phyloP scores from a whole-genome alignment of 2,888 invertebrate species.

The Campoletis raptor region DNA sequence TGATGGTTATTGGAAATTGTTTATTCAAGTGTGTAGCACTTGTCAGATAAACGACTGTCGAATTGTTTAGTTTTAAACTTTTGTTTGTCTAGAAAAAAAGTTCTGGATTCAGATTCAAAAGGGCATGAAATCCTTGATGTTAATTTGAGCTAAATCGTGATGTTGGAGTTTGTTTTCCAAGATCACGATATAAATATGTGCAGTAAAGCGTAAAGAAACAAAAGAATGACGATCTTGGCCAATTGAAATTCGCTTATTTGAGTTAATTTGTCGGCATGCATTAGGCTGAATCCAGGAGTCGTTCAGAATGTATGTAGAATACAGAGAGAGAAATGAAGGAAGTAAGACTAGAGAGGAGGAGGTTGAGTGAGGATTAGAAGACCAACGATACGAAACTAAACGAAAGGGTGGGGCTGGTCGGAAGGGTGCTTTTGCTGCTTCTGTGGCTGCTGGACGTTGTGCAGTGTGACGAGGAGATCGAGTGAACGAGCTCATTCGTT shows the following conservation, averaged over 20 bases:
- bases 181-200: too few relatives aligned
- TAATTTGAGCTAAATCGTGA: too few relatives aligned
- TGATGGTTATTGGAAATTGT: not conserved
- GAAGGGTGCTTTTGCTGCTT: constrained; percentile 63
- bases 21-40: not conserved
- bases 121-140: too few relatives aligned
- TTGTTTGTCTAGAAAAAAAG: not conserved
- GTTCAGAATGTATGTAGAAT: not conserved
- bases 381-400: constrained; percentile 67
- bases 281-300: not conserved
- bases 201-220: not conserved
- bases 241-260: constrained; percentile 1
- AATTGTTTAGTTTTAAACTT: not conserved
- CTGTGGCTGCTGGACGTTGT: constrained; percentile 60
- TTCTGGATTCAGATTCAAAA: not conserved
- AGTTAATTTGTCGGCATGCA: constrained; percentile 12
- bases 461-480: constrained; percentile 65
- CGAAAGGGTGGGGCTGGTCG: constrained; percentile 60
- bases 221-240: not conserved
- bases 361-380: constrained; percentile 73
- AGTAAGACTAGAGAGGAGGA: constrained; percentile 62
- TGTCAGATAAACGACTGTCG: not conserved
- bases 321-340: constrained; percentile 52
- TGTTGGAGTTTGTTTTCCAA: too few relatives aligned
- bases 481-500: constrained; percentile 65